phyloP scores from a whole-genome alignment of 2,113 vertebrate genomes.

The Toxotes chatareus region DNA sequence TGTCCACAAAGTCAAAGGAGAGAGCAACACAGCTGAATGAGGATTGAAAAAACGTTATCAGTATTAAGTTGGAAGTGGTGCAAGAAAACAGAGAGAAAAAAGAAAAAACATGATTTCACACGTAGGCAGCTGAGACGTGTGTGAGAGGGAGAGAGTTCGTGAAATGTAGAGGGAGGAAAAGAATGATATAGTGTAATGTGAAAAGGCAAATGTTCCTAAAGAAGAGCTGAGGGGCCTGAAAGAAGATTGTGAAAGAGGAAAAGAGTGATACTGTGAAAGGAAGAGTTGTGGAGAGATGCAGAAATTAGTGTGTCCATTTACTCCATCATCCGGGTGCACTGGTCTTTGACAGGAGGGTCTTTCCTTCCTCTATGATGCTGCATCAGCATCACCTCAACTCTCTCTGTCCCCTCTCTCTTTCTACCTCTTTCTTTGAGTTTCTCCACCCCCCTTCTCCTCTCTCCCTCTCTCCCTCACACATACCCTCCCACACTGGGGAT shows the following conservation, averaged over 20 bases:
- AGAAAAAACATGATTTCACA: background rate
- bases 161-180: background rate
- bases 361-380: constrained; percentile 43
- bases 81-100: background rate
- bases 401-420: constrained; percentile 33
- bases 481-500: constrained; percentile 38
- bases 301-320: background rate
- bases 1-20: constrained; percentile 6
- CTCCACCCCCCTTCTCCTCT: constrained; percentile 40
- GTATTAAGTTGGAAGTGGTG: background rate
- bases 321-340: background rate
- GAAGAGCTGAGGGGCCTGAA: background rate
- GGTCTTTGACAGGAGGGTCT: constrained; percentile 41
- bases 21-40: background rate
- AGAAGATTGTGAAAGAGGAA: background rate
- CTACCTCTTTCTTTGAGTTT: constrained; percentile 47
- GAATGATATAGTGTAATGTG: too few species aligned
- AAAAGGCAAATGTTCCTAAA: background rate
- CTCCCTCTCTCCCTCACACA: constrained; percentile 37
- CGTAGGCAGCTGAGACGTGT: background rate
- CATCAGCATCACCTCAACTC: constrained; percentile 45
- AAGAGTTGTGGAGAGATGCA: background rate
- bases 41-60: background rate
- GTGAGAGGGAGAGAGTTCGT: accelerated
- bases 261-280: background rate